These are phyloP conservation scores for Drosophila ficusphila DNA, from an alignment of 1,140 invertebrate genomes.

Conservation along the genomic window DNA sequence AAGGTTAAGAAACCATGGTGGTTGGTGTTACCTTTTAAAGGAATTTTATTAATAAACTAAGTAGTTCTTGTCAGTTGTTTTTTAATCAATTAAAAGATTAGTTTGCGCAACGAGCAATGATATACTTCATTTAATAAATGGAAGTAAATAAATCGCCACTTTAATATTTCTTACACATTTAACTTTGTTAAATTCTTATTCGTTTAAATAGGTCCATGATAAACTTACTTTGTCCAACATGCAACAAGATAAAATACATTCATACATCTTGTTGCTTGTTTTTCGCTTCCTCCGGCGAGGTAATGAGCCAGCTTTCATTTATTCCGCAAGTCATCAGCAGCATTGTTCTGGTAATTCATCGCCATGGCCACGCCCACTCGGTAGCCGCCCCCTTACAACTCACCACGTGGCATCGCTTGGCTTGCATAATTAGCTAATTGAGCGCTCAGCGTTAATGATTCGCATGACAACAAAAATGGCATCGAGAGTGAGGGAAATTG, in stretches of 20 bases:
- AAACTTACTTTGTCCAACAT: not conserved
- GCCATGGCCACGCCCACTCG: constrained; percentile 13
- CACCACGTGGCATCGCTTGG: constrained; percentile 17
- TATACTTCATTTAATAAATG: too few relatives aligned
- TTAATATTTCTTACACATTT: too few relatives aligned
- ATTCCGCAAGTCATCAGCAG: constrained; percentile 36
- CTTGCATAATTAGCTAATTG: constrained; percentile 70
- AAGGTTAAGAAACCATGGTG: not conserved
- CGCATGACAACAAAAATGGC: constrained; percentile 9
- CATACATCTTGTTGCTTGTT: not conserved
- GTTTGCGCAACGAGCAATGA: too few relatives aligned
- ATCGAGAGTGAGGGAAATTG: constrained; percentile 8
- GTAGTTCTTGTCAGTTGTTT: too few relatives aligned
- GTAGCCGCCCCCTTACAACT: constrained; percentile 1
- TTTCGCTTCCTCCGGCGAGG: not conserved
- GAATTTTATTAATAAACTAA: not conserved
- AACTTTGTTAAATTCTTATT: not conserved
- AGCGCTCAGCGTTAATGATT: constrained; percentile 51
- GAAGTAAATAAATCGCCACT: too few relatives aligned
- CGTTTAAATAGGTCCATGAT: not conserved
- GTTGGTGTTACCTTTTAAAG: not conserved
- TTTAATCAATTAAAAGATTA: too few relatives aligned
- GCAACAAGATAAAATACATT: not conserved
- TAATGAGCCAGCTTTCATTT: constrained; percentile 30
- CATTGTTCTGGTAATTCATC: constrained; percentile 24